A percentile compares a stretch with the other conserved stretches of the same genome.
Evolutionary conservation across 2,888 invertebrate genomes (phyloP).

Genomic region (Synanthedon formicaeformis): DNA sequence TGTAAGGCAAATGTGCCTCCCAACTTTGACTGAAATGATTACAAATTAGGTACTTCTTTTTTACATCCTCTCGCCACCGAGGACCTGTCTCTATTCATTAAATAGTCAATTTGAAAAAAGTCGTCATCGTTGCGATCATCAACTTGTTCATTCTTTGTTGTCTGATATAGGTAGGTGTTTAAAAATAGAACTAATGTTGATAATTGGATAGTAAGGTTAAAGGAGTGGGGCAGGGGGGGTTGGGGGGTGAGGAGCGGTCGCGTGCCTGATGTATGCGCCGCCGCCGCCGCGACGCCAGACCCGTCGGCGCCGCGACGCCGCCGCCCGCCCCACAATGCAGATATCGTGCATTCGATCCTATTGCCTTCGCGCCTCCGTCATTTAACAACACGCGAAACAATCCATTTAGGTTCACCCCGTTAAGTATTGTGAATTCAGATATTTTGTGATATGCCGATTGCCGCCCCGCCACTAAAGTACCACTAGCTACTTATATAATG

Average conservation of each 20-base stretch:
- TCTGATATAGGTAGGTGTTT: not conserved
- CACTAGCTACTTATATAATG: too few species aligned
- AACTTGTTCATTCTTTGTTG: not conserved
- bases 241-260: constrained; percentile 28
- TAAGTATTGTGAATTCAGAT: not conserved
- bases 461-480: too few species aligned
- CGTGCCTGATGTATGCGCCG: constrained; percentile 68
- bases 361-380: constrained; percentile 30
- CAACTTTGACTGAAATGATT: too few species aligned
- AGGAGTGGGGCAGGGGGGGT: constrained; percentile 2
- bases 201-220: constrained; percentile 32
- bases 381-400: constrained; percentile 23
- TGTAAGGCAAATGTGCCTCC: too few species aligned
- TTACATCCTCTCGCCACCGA: too few species aligned
- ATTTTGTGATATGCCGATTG: too few species aligned
- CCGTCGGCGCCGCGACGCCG: constrained; percentile 59
- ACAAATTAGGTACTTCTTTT: too few species aligned
- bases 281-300: constrained; percentile 52
- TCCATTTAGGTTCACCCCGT: constrained; percentile 1
- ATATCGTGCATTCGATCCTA: constrained; percentile 53
- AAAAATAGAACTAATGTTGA: constrained; percentile 31
- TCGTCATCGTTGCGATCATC: too few species aligned
- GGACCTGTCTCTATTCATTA: too few species aligned
- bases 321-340: constrained; percentile 61
- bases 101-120: too few species aligned